A percentile compares a stretch with the other conserved stretches of the same genome.
Conservation (phyloP, 2,797 vertebrate genomes). For the Astyanax mexicanus region DNA sequence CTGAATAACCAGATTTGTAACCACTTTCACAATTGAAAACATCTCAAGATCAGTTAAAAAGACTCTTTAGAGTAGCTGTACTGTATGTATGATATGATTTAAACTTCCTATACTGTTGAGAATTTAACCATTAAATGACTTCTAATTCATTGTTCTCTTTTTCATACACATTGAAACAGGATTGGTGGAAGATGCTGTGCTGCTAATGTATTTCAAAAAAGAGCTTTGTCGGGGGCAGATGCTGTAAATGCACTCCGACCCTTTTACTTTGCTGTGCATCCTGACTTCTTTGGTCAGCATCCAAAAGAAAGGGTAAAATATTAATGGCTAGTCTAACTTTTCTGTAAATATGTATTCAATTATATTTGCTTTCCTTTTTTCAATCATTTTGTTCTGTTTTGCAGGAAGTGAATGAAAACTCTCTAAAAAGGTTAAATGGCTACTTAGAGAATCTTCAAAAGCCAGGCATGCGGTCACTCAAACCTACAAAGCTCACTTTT, state of each 20-base stretch:
- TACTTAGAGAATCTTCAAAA: constrained; percentile 94
- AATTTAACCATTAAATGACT: no score
- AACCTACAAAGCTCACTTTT: constrained; percentile 90
- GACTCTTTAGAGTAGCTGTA: no score
- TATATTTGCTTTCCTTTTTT: background rate
- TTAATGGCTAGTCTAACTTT: background rate
- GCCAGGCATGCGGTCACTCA: constrained; percentile 79
- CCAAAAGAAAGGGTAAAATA: constrained; percentile 90
- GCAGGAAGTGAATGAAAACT: constrained; percentile 97
- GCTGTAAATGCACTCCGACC: constrained; percentile 91
- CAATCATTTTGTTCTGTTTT: constrained; percentile 34
- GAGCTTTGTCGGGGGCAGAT: constrained; percentile 89
- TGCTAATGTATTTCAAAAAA: constrained; percentile 72
- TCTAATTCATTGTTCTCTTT: background rate
- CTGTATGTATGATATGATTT: background rate
- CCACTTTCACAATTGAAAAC: no score
- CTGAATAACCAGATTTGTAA: no score
- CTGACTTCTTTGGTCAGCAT: constrained; percentile 96
- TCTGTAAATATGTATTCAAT: no score
- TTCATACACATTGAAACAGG: constrained; percentile 72
- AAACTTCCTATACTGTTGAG: background rate
- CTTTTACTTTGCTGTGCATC: constrained; percentile 97
- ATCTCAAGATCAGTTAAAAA: no score
- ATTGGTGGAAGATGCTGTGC: constrained; percentile 70
- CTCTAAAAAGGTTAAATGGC: constrained; percentile 92